Conservation (phyloP, 1,140 invertebrate genomes). For the Drosophila teissieri region DNA sequence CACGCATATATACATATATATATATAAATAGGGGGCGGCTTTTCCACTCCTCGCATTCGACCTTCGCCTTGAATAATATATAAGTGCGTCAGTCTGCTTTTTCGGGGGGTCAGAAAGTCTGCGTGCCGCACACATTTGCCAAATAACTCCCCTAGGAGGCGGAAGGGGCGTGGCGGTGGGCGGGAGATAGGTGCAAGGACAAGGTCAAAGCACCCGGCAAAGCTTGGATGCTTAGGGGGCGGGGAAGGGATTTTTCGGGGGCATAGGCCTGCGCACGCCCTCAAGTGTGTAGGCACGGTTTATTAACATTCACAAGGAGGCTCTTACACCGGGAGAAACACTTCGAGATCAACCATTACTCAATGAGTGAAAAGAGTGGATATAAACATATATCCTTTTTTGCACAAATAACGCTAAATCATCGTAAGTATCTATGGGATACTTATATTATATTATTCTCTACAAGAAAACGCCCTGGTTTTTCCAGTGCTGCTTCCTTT, state of each 20-base stretch:
- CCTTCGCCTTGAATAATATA: conserved; percentile 77
- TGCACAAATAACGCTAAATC: too few relatives aligned
- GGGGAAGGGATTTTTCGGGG: neutral
- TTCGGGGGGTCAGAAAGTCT: conserved; percentile 51
- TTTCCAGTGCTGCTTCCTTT: conserved; percentile 25
- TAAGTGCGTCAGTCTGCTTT: conserved; percentile 64
- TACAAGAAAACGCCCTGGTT: neutral
- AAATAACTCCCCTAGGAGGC: conserved; percentile 70
- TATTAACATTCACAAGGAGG: conserved; percentile 72
- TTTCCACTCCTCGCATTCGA: conserved; percentile 26
- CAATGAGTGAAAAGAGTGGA: too few relatives aligned
- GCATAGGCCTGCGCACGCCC: conserved; percentile 50
- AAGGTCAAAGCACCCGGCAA: conserved; percentile 82
- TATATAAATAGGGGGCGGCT: neutral
- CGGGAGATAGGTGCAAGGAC: conserved; percentile 58
- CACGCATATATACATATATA: conserved; percentile 50
- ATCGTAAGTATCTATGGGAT: too few relatives aligned
- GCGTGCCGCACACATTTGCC: conserved; percentile 78
- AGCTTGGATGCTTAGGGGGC: neutral
- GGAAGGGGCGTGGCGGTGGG: conserved; percentile 20
- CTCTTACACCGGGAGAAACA: conserved; percentile 10
- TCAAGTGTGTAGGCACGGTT: conserved; percentile 53
- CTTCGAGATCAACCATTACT: neutral
- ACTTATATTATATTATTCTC: too few relatives aligned
- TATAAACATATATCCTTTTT: too few relatives aligned